Evolutionary conservation across 2,888 invertebrate species (phyloP), one percentile per base, ranked within the genome.

Genomic region (Pachydiplax longipennis): DNA sequence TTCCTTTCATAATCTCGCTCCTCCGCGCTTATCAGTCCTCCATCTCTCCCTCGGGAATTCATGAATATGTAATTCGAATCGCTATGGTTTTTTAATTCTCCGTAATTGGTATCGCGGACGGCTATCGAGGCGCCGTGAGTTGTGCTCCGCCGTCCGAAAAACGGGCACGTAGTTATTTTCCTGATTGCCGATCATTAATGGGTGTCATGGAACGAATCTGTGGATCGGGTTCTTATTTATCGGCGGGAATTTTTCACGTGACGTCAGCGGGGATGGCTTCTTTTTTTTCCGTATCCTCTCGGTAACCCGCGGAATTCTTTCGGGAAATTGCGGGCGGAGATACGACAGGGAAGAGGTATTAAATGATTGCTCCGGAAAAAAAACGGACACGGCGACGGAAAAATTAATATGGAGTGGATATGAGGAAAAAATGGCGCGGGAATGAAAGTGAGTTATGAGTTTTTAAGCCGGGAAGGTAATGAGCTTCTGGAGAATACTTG

Each of bases 31-130:
- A 87, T 87, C 87, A 87, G 87, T 37, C 87, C 87, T 87, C 87
- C 87, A 87, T 87, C 83, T 83, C 83, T 31, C 83, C 22, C 83
- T n/a, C 83, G 83, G 58, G 65, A 61, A 87, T 61, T 87, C 87
- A 87, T 87, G 87, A 87, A 87, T 87, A 87, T 87, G 87, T 87
- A 87, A 87, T 87, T 87, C 61, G 87, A 37, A 65, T 87, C 87
- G 61, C 87, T 87, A 87, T 87, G 87, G 87, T 87, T 87, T 87
- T 87, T 87, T 87, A 87, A 87, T 87, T 87, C 87, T 35, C 58
- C 87, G 61, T 87, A 87, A 87, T 87, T 87, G 87, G 87, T 87
- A 87, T 87, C 87, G 87, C 87, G 87, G 87, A 87, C 58, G 87
- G 87, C 87, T 87, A 87, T 87, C 87, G 87, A 83, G 53, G 31